phyloP scores from a whole-genome alignment of 2,113 vertebrate species.

The Cricetomys ansorgei region DNA sequence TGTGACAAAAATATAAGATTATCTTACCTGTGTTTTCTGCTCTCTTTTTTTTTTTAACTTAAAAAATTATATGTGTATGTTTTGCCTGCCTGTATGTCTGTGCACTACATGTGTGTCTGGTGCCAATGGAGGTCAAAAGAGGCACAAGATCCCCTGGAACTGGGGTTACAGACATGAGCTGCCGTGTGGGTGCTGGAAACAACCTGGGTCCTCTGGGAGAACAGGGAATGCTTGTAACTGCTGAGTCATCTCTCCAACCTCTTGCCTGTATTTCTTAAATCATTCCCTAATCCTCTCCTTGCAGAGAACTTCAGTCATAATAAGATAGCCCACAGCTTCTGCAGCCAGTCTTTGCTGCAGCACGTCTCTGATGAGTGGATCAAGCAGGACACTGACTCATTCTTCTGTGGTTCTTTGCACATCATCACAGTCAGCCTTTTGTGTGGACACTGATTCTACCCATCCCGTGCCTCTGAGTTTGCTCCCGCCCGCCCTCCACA shows the following conservation, averaged over 20 bases:
- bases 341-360: constrained; percentile 95
- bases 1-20: constrained; percentile 91
- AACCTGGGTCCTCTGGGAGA: background rate
- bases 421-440: constrained; percentile 95
- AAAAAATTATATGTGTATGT: background rate
- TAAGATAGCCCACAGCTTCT: constrained; percentile 92
- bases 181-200: background rate
- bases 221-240: background rate
- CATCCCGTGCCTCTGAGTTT: constrained; percentile 91
- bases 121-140: background rate
- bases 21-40: background rate
- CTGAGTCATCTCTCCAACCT: background rate
- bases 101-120: background rate
- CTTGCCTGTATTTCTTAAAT: constrained; percentile 94
- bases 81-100: background rate
- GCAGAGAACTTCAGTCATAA: background rate
- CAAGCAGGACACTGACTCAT: constrained; percentile 94
- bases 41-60: background rate
- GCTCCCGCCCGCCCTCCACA: constrained; percentile 86
- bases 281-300: constrained; percentile 95
- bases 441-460: constrained; percentile 96
- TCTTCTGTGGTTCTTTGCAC: constrained; percentile 95
- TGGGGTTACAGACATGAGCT: background rate
- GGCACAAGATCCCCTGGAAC: background rate
- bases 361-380: constrained; percentile 94